Evolutionary conservation across 2,888 invertebrate genomes (phyloP).

Genomic region (Electrophaes corylata): DNA sequence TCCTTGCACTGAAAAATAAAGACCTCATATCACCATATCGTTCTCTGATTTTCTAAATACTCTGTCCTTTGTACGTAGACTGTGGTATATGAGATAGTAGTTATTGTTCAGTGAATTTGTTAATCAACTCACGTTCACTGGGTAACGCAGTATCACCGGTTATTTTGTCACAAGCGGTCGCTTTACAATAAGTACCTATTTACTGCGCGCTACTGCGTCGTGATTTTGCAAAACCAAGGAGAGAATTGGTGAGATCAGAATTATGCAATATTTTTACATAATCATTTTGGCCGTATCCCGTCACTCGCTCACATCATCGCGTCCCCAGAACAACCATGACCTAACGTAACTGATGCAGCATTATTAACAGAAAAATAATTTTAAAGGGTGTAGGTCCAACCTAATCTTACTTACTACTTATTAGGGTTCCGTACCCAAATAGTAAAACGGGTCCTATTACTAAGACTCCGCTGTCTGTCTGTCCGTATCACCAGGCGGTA

Average conservation of each 20-base stretch:
- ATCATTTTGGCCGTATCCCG: neutral
- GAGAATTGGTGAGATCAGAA: slow-evolving; percentile 1
- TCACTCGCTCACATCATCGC: neutral
- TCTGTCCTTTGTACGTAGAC: too few relatives aligned
- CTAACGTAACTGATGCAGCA: neutral
- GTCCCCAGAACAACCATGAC: neutral
- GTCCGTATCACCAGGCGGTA: too few relatives aligned
- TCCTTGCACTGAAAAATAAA: too few relatives aligned
- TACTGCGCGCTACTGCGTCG: neutral
- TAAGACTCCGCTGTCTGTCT: too few relatives aligned
- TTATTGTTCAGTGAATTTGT: neutral
- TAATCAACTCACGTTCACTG: slow-evolving; percentile 13
- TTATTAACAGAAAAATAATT: too few relatives aligned
- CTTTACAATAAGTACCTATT: neutral
- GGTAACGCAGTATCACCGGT: slow-evolving; percentile 3
- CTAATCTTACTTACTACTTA: too few relatives aligned
- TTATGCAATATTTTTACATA: slow-evolving; percentile 4
- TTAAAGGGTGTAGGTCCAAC: too few relatives aligned
- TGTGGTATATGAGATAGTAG: neutral
- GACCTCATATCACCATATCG: too few relatives aligned
- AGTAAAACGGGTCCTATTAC: too few relatives aligned
- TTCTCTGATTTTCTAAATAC: too few relatives aligned
- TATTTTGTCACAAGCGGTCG: slow-evolving; percentile 13
- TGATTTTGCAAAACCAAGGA: slow-evolving; percentile 4
- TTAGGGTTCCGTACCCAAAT: too few relatives aligned